Percentiles rank a stretch among this genome's conserved stretches.
These are phyloP conservation scores for Thermophis baileyi DNA, from an alignment of 2,113 vertebrate species.

Conservation along the genomic window DNA sequence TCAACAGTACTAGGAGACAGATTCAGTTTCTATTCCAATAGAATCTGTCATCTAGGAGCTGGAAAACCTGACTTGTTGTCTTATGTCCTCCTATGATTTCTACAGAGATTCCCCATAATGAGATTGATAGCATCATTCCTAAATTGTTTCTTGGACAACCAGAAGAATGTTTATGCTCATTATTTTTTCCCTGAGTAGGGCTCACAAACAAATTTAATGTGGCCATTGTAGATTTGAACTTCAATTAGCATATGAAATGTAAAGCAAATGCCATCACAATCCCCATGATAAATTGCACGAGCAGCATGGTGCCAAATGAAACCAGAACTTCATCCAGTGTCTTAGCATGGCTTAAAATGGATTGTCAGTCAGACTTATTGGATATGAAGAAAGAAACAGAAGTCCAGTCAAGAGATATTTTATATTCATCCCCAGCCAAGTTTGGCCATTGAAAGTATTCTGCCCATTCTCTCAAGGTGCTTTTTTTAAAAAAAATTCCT, in stretches of 20 bases:
- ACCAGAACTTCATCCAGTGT: not conserved
- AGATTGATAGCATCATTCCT: not conserved
- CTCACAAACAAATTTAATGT: not conserved
- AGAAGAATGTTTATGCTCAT: not conserved
- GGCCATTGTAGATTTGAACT: not conserved
- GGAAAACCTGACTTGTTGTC: not conserved
- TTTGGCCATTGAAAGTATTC: conserved; percentile 42
- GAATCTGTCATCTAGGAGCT: not conserved
- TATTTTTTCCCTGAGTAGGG: not conserved
- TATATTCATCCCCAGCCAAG: conserved; percentile 23
- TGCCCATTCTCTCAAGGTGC: conserved; percentile 34
- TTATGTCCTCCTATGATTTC: not conserved
- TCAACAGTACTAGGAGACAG: not conserved
- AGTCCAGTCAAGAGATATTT: conserved; percentile 24
- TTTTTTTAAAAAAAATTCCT: conserved; percentile 27
- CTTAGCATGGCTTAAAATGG: not conserved
- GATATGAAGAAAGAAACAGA: conserved; percentile 37
- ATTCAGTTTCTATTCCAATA: not conserved
- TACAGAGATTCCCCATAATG: not conserved
- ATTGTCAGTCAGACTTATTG: conserved; percentile 15
- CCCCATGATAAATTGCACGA: not conserved
- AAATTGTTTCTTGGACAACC: not conserved
- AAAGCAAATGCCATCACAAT: not conserved
- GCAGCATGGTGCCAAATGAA: not conserved
- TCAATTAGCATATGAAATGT: not conserved